phyloP scores from a whole-genome alignment of 2,888 invertebrate species.

The Melanophora roralis region DNA sequence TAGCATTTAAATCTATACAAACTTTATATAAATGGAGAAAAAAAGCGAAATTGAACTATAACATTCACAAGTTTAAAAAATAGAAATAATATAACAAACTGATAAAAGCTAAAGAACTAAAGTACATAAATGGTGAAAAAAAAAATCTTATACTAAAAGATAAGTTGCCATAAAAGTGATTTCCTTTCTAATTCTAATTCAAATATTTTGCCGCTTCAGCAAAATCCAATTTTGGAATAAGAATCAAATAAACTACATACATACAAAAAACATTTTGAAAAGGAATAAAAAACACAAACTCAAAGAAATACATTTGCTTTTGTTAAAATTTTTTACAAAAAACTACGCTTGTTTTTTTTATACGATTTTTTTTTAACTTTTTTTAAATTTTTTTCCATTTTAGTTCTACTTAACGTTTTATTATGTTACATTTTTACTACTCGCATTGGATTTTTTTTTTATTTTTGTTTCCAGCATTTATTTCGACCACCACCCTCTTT shows the following conservation, averaged over 20 bases:
- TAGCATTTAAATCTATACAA: slow-evolving; percentile 51
- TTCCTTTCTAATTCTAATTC: slow-evolving; percentile 62
- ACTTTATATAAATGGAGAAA: background rate
- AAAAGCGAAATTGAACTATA: no score
- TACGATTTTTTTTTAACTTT: slow-evolving; percentile 32
- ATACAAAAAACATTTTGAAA: background rate
- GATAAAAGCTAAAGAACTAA: slow-evolving; percentile 47
- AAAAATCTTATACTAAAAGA: slow-evolving; percentile 58
- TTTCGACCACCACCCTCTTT: slow-evolving; percentile 16
- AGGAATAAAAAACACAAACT: slow-evolving; percentile 21
- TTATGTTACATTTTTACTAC: slow-evolving; percentile 54
- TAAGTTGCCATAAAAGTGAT: slow-evolving; percentile 62
- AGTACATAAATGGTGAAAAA: slow-evolving; percentile 55
- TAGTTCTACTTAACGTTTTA: slow-evolving; percentile 57
- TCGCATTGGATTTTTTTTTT: slow-evolving; percentile 8
- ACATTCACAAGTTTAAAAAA: no score
- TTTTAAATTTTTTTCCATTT: slow-evolving; percentile 32
- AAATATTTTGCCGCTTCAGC: slow-evolving; percentile 63
- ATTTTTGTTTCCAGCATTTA: slow-evolving; percentile 15
- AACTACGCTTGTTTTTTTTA: slow-evolving; percentile 31
- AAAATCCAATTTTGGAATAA: slow-evolving; percentile 60
- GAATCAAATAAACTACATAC: slow-evolving; percentile 35
- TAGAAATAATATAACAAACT: slow-evolving; percentile 35
- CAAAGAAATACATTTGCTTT: slow-evolving; percentile 57
- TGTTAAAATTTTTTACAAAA: slow-evolving; percentile 57